Percentiles rank a stretch among this genome's conserved stretches.
These are phyloP conservation scores for Corythornis madagascariensis DNA, from an alignment of 2,113 vertebrate species.

Conservation along the genomic window DNA sequence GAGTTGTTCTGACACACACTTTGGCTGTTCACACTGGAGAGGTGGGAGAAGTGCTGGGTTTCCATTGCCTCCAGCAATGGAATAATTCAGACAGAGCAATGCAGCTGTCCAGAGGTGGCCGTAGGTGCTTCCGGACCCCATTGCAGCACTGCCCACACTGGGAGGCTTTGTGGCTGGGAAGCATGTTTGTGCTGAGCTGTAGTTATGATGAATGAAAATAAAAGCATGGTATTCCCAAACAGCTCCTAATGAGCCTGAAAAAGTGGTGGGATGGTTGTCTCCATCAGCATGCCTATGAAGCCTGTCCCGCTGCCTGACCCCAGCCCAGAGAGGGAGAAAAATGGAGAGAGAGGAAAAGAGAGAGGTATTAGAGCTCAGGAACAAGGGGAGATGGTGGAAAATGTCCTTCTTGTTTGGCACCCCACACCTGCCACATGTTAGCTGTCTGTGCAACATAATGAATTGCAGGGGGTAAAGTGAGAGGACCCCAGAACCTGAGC, in stretches of 20 bases:
- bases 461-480: neutral
- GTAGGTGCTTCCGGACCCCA: neutral
- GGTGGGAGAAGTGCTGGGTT: neutral
- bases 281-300: accelerated
- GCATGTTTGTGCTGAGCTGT: accelerated
- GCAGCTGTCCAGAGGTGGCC: neutral
- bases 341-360: neutral
- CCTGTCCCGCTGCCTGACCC: neutral
- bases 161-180: neutral
- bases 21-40: neutral
- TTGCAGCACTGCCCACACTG: accelerated
- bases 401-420: neutral
- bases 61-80: neutral
- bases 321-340: neutral
- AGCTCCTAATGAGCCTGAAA: accelerated
- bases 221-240: neutral
- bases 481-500: neutral
- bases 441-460: neutral
- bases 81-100: neutral
- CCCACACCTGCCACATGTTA: neutral
- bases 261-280: neutral
- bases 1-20: neutral
- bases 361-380: neutral
- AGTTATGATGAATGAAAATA: neutral
- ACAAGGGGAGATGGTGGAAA: neutral